Evolutionary conservation across 2,113 vertebrate species (phyloP).

Genomic region (Myotis brandtii): DNA sequence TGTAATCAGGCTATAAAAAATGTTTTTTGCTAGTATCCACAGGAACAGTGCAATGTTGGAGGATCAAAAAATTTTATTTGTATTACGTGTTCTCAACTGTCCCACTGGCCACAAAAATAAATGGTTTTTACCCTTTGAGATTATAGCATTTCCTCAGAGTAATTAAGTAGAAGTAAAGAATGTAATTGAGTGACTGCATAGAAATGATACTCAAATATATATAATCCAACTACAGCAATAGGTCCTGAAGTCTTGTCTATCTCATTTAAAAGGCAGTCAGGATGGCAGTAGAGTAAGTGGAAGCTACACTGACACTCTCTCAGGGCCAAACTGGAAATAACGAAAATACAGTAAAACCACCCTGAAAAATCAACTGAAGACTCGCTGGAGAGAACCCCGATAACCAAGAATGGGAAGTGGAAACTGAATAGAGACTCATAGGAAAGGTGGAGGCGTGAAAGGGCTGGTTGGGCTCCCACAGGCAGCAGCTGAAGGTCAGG

Average conservation of each 20-base stretch:
- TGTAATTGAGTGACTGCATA: rapidly evolving
- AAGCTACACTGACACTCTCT: no score
- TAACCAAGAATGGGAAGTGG: no score
- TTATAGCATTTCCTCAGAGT: not conserved
- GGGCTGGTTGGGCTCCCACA: no score
- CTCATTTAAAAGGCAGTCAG: not conserved
- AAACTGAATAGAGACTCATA: no score
- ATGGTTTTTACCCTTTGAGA: not conserved
- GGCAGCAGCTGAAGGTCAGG: no score
- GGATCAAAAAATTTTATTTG: not conserved
- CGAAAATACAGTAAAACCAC: no score
- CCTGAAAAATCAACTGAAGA: no score
- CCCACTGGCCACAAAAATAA: not conserved
- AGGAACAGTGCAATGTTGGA: not conserved
- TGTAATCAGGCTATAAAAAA: not conserved
- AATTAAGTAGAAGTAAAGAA: not conserved
- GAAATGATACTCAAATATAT: not conserved
- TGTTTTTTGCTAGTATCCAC: not conserved
- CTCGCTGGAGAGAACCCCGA: no score
- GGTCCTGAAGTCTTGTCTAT: not conserved
- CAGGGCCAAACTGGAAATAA: no score
- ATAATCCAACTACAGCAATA: not conserved
- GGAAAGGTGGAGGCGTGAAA: no score
- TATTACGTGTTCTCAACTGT: not conserved
- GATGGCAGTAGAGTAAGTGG: no score